A percentile compares a stretch with the other conserved stretches of the same genome.
Evolutionary conservation across 2,797 vertebrate species (phyloP).

Genomic region (Champsocephalus esox): DNA sequence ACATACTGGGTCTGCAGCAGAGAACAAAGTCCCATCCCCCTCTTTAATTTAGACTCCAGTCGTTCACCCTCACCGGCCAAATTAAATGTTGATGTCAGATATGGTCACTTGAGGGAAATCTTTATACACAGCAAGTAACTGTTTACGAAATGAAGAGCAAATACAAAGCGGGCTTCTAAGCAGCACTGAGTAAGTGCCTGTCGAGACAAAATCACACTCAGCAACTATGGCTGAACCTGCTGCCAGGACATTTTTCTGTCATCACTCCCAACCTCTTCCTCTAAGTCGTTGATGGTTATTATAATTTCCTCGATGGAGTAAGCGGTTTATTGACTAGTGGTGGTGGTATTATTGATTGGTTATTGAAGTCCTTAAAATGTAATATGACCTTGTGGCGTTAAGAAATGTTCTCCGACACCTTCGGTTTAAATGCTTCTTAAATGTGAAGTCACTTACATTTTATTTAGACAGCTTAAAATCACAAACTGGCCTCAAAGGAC

Average conservation of each 20-base stretch:
- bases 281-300: constrained; percentile 17
- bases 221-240: constrained; percentile 34
- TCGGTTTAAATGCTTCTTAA: constrained; percentile 6
- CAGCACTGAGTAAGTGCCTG: constrained; percentile 51
- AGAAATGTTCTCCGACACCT: constrained; percentile 4
- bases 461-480: not conserved
- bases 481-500: constrained; percentile 1
- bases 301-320: constrained; percentile 28
- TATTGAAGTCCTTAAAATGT: constrained; percentile 9
- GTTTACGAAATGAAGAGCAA: constrained; percentile 44
- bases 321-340: constrained; percentile 28
- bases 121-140: constrained; percentile 45
- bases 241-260: constrained; percentile 39
- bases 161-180: constrained; percentile 46
- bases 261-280: constrained; percentile 13
- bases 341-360: constrained; percentile 12
- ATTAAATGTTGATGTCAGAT: constrained; percentile 54
- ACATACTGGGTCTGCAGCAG: constrained; percentile 51
- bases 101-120: constrained; percentile 53
- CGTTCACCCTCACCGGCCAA: constrained; percentile 45
- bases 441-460: constrained; percentile 1
- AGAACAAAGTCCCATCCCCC: constrained; percentile 43
- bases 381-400: not conserved
- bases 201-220: constrained; percentile 50
- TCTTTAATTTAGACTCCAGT: constrained; percentile 44